Conservation (phyloP, 2,888 invertebrate genomes). For the Glyphotaelius pellucidus region DNA sequence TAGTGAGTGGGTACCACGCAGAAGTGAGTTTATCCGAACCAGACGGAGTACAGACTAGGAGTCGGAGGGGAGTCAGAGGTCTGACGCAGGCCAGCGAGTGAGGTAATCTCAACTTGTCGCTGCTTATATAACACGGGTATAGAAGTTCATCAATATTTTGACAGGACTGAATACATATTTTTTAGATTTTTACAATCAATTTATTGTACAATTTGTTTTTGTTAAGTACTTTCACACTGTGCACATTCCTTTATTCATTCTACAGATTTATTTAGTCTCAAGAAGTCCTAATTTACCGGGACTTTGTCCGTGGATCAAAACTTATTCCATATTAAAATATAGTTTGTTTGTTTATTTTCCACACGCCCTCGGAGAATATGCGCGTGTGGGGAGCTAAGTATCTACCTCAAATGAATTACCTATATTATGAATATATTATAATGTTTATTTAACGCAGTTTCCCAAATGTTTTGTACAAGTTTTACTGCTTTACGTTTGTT, state of each 20-base stretch:
- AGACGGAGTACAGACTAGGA: neutral
- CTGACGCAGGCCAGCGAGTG: neutral
- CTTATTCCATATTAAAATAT: constrained; percentile 55
- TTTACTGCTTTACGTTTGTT: constrained; percentile 42
- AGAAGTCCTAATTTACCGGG: constrained; percentile 55
- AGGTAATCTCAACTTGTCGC: constrained; percentile 4
- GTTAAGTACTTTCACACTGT: constrained; percentile 42
- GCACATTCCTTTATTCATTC: constrained; percentile 55
- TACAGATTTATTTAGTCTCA: constrained; percentile 50
- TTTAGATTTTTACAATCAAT: constrained; percentile 31
- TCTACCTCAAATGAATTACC: constrained; percentile 66
- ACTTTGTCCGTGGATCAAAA: constrained; percentile 37
- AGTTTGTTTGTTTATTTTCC: constrained; percentile 46
- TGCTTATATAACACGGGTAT: constrained; percentile 48
- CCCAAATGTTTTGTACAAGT: constrained; percentile 34
- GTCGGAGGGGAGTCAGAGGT: neutral
- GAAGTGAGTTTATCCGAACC: neutral
- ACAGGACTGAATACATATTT: constrained; percentile 5
- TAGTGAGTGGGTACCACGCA: neutral
- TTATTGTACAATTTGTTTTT: constrained; percentile 3
- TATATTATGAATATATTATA: constrained; percentile 58
- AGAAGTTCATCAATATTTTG: constrained; percentile 12
- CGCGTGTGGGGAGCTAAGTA: constrained; percentile 55
- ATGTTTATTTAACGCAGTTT: constrained; percentile 61
- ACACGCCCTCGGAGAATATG: constrained; percentile 28